Evolutionary conservation across 2,888 invertebrate genomes (phyloP), one percentile per base, ranked within the genome.

Genomic region (Ptychoptera contaminata): DNA sequence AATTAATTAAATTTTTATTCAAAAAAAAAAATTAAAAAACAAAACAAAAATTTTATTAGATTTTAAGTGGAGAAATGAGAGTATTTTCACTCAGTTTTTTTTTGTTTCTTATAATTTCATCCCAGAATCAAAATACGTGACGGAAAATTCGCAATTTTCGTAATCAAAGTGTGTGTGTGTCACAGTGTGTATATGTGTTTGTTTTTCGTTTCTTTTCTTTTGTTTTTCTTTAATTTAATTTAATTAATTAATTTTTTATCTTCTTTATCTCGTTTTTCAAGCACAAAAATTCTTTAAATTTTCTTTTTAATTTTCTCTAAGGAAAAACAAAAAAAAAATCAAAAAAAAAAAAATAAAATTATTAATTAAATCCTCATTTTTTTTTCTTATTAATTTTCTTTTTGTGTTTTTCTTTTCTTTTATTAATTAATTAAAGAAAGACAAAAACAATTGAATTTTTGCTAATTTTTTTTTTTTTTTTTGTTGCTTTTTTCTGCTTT

Each of bases 41-140:
- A n/a, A n/a, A n/a, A n/a, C n/a, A n/a, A n/a, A n/a, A n/a, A n/a
- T n/a, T n/a, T n/a, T n/a, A n/a, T n/a, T n/a, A n/a, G n/a, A n/a
- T 23, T 7, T 23, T 23, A 7, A 7, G 3, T 23, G 23, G 23
- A 7, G 23, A 23, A n/a, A n/a, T n/a, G 23, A 23, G 23, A 23
- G 23, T 7, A 23, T 23, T 5, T 23, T 23, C 23, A 23, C 23
- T 23, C 23, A 23, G 23, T 23, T 23, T 3, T 23, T 23, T 3
- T 7, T 23, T 23, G 23, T 23, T 23, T 23, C 23, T 5, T 5
- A 23, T 23, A 23, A 23, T 23, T 30, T 38, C 16, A 12, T 30
- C 15, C 42, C 48, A 48, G 47, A 46, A 46, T 40, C 52, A 50
- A n/a, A n/a, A 48, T 50, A 52, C 50, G 51, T 52, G 49, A 44